Evolutionary conservation across 30 jellyfish, hydroid and myxozoan genomes (phyloP).

Genomic region (Morbakka virulenta): DNA sequence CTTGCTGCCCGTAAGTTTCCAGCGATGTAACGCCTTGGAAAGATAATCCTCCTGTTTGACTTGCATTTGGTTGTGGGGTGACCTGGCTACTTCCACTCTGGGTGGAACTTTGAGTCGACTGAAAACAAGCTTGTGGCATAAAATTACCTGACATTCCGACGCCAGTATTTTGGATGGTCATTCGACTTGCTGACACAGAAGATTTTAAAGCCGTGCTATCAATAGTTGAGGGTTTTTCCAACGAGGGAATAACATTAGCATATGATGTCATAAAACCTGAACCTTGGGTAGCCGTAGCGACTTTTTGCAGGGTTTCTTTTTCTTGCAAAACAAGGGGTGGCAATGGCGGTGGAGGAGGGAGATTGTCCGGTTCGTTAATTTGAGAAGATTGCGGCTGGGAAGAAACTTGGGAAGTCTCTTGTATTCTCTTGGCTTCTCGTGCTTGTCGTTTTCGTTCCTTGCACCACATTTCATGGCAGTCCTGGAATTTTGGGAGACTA

Average conservation of each 20-base stretch:
- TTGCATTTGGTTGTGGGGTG: too few relatives aligned
- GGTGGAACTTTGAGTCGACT: slow-evolving; percentile 46
- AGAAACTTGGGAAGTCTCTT: slow-evolving; percentile 18
- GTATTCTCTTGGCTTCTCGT: slow-evolving; percentile 64
- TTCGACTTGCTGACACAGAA: neutral
- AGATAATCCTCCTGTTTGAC: too few relatives aligned
- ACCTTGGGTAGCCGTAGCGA: slow-evolving; percentile 10
- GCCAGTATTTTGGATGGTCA: slow-evolving; percentile 34
- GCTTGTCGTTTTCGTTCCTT: slow-evolving; percentile 85
- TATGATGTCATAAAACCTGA: slow-evolving; percentile 73
- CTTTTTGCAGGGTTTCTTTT: slow-evolving; percentile 10
- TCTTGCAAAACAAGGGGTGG: slow-evolving; percentile 46
- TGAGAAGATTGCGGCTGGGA: slow-evolving; percentile 24
- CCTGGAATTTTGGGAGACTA: slow-evolving; percentile 95
- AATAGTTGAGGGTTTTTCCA: too few relatives aligned
- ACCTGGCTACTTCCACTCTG: slow-evolving; percentile 5
- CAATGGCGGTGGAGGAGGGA: slow-evolving; percentile 95
- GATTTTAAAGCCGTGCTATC: slow-evolving; percentile 23
- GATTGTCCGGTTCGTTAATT: slow-evolving; percentile 25
- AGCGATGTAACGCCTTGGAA: too few relatives aligned
- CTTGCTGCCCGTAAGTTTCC: too few relatives aligned
- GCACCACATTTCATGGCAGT: slow-evolving; percentile 99
- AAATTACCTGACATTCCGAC: slow-evolving; percentile 59
- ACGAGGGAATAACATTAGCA: too few relatives aligned
- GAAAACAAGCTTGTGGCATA: slow-evolving; percentile 65